Evolutionary conservation across 2,888 invertebrate species (phyloP), one percentile per base, ranked within the genome.

Genomic region (Stenchaetothrips biformis): DNA sequence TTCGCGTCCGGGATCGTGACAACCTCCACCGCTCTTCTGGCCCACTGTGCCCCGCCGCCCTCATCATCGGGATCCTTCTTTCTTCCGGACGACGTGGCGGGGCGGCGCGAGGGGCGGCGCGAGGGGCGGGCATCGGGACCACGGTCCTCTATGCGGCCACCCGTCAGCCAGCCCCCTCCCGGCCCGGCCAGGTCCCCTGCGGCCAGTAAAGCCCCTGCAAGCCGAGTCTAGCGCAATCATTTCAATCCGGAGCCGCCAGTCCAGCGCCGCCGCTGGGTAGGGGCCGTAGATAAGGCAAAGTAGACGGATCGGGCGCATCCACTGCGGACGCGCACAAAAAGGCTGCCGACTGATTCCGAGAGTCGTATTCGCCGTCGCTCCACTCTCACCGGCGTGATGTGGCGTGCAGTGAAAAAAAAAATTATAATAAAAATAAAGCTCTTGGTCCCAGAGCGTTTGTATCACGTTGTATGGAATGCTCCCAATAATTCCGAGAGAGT

Each of bases 171-270:
- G 3, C 13, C 6, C 53, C 53, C 53, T 3, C 53, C 53, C 1
- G 13, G 7, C 21, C 25, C 6, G 21, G 1, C n/a, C 8, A 74
- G 25, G 67, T 74, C 67, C 67, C 67, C 7, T 74, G 67, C 67
- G 25, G 67, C 25, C 67, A 74, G 21, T 74, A 74, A 74, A 74
- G 67, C 67, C 67, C 25, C 67, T 25, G 67, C 21, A 74, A 25
- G 67, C 67, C 25, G 67, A 74, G 37, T 37, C 37, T 37, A 37
- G 67, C 67, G 67, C 67, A 74, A 74, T 25, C 67, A 74, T 74
- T 74, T 74, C 67, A 74, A 74, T 74, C 67, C 25, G 59, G 13
- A 6, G 59, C 13, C 59, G 59, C 8, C 16, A 18, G 13, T 59
- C 18, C 59, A 16, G 59, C 6, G 59, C 59, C 13, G 13, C 59